Evolutionary conservation across 1,140 invertebrate genomes (phyloP).

Genomic region (Conopomorpha cramerella): DNA sequence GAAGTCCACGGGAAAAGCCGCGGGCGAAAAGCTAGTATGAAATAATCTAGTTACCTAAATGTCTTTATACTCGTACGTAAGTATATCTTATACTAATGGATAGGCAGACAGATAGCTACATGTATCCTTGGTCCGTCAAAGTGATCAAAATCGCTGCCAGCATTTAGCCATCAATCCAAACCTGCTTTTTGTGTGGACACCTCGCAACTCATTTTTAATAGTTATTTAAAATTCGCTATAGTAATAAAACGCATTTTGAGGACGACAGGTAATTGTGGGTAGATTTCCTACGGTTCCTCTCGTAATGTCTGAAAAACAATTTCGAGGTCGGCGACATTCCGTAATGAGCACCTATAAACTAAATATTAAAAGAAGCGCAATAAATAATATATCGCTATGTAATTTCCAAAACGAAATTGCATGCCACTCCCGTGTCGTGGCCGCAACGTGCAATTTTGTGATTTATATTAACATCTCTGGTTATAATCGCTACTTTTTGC

Average conservation of each 20-base stretch:
- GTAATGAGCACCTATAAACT: slow-evolving; percentile 28
- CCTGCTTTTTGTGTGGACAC: too few relatives aligned
- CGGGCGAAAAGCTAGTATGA: too few relatives aligned
- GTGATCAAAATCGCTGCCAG: too few relatives aligned
- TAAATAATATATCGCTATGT: slow-evolving; percentile 39
- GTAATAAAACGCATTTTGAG: not conserved
- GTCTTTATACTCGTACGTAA: too few relatives aligned
- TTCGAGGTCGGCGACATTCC: slow-evolving; percentile 32
- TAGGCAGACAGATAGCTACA: too few relatives aligned
- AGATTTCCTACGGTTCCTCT: not conserved
- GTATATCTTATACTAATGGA: too few relatives aligned
- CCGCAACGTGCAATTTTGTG: slow-evolving; percentile 33
- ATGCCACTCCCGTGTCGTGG: slow-evolving; percentile 39
- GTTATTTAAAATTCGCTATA: not conserved
- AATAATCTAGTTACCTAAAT: too few relatives aligned
- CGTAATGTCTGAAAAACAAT: slow-evolving; percentile 11
- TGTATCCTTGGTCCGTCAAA: too few relatives aligned
- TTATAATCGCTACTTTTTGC: slow-evolving; percentile 27
- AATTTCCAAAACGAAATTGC: slow-evolving; percentile 47
- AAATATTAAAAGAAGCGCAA: slow-evolving; percentile 38
- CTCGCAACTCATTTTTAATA: too few relatives aligned
- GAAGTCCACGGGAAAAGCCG: too few relatives aligned
- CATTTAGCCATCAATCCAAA: too few relatives aligned
- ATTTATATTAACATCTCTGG: slow-evolving; percentile 33
- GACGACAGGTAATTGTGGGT: not conserved